Percentiles rank a stretch among this genome's conserved stretches.
These are phyloP conservation scores for Notothenia coriiceps DNA, from an alignment of 2,113 vertebrate genomes.

Conservation along the genomic window DNA sequence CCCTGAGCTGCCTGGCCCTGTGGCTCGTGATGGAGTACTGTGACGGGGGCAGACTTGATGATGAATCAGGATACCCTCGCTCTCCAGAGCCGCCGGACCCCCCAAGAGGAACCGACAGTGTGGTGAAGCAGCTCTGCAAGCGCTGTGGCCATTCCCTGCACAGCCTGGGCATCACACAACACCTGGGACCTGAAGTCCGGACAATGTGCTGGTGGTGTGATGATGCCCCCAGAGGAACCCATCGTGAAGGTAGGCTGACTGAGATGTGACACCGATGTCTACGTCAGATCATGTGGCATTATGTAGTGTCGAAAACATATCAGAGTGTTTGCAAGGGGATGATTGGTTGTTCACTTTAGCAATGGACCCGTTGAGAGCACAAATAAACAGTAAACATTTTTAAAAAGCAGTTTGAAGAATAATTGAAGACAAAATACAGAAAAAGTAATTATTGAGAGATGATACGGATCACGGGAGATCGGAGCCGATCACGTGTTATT, in stretches of 20 bases:
- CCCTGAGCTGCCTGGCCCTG: constrained; percentile 85
- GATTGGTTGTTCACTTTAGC: constrained; percentile 12
- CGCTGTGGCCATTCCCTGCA: constrained; percentile 94
- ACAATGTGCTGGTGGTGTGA: constrained; percentile 94
- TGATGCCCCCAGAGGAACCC: constrained; percentile 85
- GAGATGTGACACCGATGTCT: neutral
- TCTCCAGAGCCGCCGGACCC: constrained; percentile 89
- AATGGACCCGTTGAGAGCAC: neutral
- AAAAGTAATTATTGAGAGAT: neutral
- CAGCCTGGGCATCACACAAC: constrained; percentile 92
- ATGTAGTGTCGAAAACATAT: neutral
- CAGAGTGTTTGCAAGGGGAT: neutral
- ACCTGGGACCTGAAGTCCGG: constrained; percentile 95
- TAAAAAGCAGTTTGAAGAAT: neutral
- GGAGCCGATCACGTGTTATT: no score
- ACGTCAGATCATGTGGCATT: neutral
- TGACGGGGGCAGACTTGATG: constrained; percentile 95
- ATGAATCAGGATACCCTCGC: constrained; percentile 92
- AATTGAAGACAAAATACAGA: neutral
- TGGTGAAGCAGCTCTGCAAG: constrained; percentile 93
- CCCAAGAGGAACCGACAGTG: constrained; percentile 88
- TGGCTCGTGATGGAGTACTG: constrained; percentile 99
- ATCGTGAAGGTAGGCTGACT: constrained; percentile 86
- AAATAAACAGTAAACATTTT: neutral
- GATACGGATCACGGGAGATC: no score